Evolutionary conservation across 1,140 invertebrate genomes (phyloP).

Genomic region (Plodia interpunctella): DNA sequence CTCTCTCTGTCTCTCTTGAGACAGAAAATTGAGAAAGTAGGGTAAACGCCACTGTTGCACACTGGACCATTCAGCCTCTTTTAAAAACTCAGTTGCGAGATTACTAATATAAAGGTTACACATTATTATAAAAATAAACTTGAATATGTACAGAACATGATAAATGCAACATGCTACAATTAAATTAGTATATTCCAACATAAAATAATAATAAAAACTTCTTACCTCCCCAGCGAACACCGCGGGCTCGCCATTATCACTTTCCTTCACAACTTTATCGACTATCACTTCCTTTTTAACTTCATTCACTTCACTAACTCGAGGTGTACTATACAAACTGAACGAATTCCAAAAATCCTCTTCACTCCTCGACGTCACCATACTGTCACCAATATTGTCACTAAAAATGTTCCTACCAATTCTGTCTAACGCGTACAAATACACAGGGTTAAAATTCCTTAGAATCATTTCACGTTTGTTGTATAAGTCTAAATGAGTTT

Average conservation of each 20-base stretch:
- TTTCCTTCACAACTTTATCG: slow-evolving; percentile 26
- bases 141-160: too few species aligned
- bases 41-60: too few species aligned
- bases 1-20: too few species aligned
- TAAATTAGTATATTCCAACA: too few species aligned
- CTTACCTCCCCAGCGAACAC: slow-evolving; percentile 57
- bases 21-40: too few species aligned
- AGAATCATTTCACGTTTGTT: slow-evolving; percentile 56
- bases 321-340: slow-evolving; percentile 48
- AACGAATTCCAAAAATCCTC: slow-evolving; percentile 61
- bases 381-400: slow-evolving; percentile 36
- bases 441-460: slow-evolving; percentile 57
- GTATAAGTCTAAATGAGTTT: slow-evolving; percentile 56
- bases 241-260: slow-evolving; percentile 29
- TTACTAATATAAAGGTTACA: too few species aligned
- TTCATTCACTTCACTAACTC: slow-evolving; percentile 9
- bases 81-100: too few species aligned
- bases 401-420: slow-evolving; percentile 55
- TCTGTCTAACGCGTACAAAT: slow-evolving; percentile 63
- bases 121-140: too few species aligned
- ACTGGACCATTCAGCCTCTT: too few species aligned
- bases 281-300: slow-evolving; percentile 21
- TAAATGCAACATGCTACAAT: too few species aligned
- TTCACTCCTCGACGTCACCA: slow-evolving; percentile 35
- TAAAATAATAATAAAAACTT: slow-evolving; percentile 9